Percentiles rank a stretch among this genome's conserved stretches.
Evolutionary conservation across 1,140 invertebrate species (phyloP).

Genomic region (Notospermus geniculatus): DNA sequence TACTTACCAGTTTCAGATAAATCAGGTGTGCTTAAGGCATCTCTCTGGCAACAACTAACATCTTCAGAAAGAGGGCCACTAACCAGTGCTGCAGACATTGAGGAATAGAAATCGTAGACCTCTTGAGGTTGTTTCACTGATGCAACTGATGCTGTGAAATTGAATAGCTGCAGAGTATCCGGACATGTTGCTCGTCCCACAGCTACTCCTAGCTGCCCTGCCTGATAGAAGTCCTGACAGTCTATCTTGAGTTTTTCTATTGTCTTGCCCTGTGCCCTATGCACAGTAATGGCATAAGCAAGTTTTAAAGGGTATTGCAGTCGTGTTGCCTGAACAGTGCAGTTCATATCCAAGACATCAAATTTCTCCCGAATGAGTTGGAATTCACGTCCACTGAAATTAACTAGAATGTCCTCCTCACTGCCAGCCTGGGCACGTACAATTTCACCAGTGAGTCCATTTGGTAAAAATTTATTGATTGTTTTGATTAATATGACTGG

Average conservation of each 20-base stretch:
- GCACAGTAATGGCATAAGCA: constrained; percentile 23
- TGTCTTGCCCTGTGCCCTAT: constrained; percentile 23
- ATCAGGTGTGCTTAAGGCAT: no score
- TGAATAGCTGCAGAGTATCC: no score
- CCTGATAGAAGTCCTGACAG: constrained; percentile 18
- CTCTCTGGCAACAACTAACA: no score
- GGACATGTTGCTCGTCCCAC: constrained; percentile 10
- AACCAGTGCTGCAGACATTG: no score
- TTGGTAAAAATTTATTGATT: not conserved
- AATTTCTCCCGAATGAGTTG: not conserved
- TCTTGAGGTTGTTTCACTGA: no score
- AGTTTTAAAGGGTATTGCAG: constrained; percentile 20
- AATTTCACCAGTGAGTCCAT: not conserved
- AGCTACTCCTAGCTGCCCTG: constrained; percentile 24
- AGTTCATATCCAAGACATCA: not conserved
- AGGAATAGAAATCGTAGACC: no score
- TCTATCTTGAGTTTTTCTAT: constrained; percentile 14
- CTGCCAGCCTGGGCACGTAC: no score
- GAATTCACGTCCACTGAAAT: not conserved
- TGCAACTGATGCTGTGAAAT: no score
- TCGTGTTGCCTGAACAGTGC: not conserved
- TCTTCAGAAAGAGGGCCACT: no score
- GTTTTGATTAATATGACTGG: not conserved
- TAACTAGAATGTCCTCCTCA: not conserved
- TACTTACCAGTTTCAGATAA: no score